Conservation (phyloP, 1,140 invertebrate species). For the Saccostrea glomerata region DNA sequence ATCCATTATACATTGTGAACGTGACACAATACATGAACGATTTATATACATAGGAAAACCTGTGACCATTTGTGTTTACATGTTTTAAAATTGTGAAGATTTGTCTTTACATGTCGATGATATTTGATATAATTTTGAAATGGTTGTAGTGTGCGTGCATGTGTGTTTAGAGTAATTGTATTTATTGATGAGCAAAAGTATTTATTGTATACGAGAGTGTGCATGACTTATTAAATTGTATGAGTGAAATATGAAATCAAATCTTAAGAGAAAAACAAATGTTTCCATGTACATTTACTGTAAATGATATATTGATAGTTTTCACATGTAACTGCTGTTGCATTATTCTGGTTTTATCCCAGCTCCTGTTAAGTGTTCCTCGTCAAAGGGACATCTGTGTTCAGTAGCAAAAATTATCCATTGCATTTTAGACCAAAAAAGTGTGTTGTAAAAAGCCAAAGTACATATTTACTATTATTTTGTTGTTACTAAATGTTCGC, state of each 20-base stretch:
- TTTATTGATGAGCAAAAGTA: slow-evolving; percentile 2
- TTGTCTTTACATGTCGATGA: no score
- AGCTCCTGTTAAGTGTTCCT: not conserved
- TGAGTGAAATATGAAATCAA: not conserved
- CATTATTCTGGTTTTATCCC: not conserved
- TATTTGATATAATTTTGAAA: no score
- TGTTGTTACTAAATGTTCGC: not conserved
- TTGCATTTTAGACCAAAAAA: slow-evolving; percentile 16
- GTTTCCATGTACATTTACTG: not conserved
- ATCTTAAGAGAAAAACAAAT: not conserved
- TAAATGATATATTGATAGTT: not conserved
- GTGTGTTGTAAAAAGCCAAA: slow-evolving; percentile 20
- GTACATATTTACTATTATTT: not conserved
- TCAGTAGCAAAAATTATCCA: not conserved
- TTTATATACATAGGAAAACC: not conserved
- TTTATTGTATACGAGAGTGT: slow-evolving; percentile 2
- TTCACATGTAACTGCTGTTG: slow-evolving; percentile 17
- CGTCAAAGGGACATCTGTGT: not conserved
- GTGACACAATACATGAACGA: not conserved
- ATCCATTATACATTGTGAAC: slow-evolving; percentile 11
- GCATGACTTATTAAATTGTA: not conserved
- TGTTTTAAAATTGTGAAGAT: no score
- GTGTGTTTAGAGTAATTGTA: no score
- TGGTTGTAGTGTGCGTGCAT: no score
- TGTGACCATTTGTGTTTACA: not conserved